These are phyloP conservation scores for Standfussiana lucernea DNA, from an alignment of 2,888 invertebrate genomes.

Conservation along the genomic window DNA sequence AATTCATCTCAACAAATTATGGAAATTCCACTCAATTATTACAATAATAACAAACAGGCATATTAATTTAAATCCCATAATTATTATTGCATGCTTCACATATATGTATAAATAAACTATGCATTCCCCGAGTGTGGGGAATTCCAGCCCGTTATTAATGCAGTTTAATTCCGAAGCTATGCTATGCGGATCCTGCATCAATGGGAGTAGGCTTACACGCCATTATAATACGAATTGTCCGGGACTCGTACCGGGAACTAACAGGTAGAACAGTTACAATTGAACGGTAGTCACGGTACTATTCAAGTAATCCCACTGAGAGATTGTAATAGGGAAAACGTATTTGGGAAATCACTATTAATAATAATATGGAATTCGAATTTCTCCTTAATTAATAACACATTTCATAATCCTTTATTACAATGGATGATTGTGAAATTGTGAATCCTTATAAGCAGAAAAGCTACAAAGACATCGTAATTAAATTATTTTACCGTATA, in stretches of 20 bases:
- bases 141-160: slow-evolving; percentile 37
- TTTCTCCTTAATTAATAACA: background rate
- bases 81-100: background rate
- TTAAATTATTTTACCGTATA: slow-evolving; percentile 2
- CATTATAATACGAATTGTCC: background rate
- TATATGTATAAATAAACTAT: no score
- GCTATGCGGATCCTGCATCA: slow-evolving; percentile 10
- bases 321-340: slow-evolving; percentile 3
- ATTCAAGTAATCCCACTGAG: slow-evolving; percentile 16
- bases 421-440: background rate
- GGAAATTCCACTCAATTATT: background rate
- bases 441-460: background rate
- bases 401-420: slow-evolving; percentile 1
- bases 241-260: background rate
- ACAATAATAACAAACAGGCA: background rate
- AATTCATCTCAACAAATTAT: background rate
- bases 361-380: slow-evolving; percentile 3
- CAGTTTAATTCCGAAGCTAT: slow-evolving; percentile 33
- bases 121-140: slow-evolving; percentile 11
- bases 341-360: slow-evolving; percentile 11
- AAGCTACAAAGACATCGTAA: slow-evolving; percentile 6
- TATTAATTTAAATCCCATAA: slow-evolving; percentile 16
- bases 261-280: background rate
- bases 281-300: slow-evolving; percentile 5
- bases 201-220: slow-evolving; percentile 5